Base-by-base conservation (phyloP, 1,140 invertebrate species). In the Cotesia vestalis region DNA sequence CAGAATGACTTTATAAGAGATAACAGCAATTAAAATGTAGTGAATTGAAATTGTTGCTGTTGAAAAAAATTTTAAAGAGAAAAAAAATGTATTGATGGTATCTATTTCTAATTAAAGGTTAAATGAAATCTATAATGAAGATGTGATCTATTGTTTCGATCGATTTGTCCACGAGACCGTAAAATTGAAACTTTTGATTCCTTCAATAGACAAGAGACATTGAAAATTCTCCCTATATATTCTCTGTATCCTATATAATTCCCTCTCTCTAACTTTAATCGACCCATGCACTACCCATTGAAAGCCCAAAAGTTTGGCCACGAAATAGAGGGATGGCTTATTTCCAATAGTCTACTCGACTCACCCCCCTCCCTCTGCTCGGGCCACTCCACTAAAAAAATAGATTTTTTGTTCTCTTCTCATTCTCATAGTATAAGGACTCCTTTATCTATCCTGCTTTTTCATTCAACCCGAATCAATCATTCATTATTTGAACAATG, bases 121-220 rank as follows among this genome's bases (percentile, higher is more conserved):
- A 67, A 67, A 72, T 67, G 64, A 72, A 67, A 72, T 72, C 71
- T 66, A 38, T 60, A 72, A 72, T 66, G 62, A 72, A 60, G 52
- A 64, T 53, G n/a, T 6, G 35, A 46, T 20, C 38, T 40, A 34
- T 68, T 68, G 27, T 72, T 67, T 72, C 57, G 17, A 55, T 57
- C 40, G 59, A 62, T 72, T 66, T 66, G 55, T 66, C 20, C 55
- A 66, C 17, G 51, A 59, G 36, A 72, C 71, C 71, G 55, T 67
- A 72, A 72, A 72, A 72, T 72, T 67, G 71, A 72, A 72, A 72
- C 71, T 72, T 72, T 72, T 61, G 63, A 66, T 66, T 46, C 64
- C 36, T 60, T 67, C 71, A 72, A 72, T 72, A 71, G 69, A 68
- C n/a, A 71, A 64, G 71, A 72, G 71, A 72, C 71, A 72, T 72